Base-by-base conservation (phyloP, 2,113 vertebrate species). In the Proteles cristata region DNA sequence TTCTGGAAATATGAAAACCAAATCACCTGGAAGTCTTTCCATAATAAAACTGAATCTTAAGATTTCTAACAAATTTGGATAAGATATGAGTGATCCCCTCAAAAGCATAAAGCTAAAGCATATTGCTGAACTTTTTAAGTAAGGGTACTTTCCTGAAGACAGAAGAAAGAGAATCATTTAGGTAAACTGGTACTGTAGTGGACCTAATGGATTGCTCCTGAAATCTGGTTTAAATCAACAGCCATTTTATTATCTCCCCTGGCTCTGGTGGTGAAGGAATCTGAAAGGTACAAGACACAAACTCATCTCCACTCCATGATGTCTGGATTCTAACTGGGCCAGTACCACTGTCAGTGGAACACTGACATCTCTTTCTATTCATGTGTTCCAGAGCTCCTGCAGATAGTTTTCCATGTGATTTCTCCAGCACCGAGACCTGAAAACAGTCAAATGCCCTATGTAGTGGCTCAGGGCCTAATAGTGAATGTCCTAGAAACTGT, bases 81-180 rank as follows among this genome's bases (percentile, higher is more conserved):
- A 58, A 69, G 82, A 21, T 86, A 14, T 35, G 71, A 85, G 15
- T 2, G 11, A 11, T 39, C 53, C 17, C n/a, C 65, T 76, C 86
- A 77, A 90, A 79, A 39, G 39, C 39, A 39, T 39, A 39, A n/a
- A n/a, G 39, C 39, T 39, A 39, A 39, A 73, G 17, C 25, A 68
- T 33, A 61, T n/a, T n/a, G 63, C 39, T 83, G 77, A 53, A 25
- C 74, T 85, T 96, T 96, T 93, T 69, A 94, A 69, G 15, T 87
- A 80, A 66, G 11, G 11, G 39, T 43, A 45, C 58, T 90, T 94
- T 1, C 39, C 76, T 86, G 61, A 66, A 92, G 50, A 50, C 61
- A 77, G 63, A 58, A 81, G n/a, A 82, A 25, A 82, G 43, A 86
- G 63, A 88, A 53, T 68, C 45, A 48, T 90, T 93, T 83, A n/a